Percentiles rank a stretch among this genome's conserved stretches.
These are phyloP conservation scores for Lepilemur ruficaudatus DNA, from an alignment of 2,797 vertebrate genomes.

Conservation along the genomic window DNA sequence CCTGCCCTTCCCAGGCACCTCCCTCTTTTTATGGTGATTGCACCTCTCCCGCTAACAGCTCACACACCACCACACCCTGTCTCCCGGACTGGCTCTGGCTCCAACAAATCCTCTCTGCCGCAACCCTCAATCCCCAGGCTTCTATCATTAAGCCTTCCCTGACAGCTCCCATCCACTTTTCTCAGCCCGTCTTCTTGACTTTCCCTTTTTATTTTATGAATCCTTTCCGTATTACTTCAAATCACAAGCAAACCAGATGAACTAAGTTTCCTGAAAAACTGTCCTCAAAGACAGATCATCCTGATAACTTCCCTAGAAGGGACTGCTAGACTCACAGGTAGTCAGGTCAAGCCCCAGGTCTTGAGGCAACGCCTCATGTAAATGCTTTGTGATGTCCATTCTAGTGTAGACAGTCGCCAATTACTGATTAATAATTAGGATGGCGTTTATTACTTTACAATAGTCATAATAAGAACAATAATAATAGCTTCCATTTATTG, in stretches of 20 bases:
- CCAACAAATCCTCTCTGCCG: neutral
- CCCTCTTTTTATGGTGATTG: slow-evolving; percentile 46
- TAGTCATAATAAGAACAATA: neutral
- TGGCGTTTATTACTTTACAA: neutral
- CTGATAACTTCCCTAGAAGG: neutral
- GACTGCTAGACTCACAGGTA: neutral
- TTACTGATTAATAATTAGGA: neutral
- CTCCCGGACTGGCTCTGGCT: neutral
- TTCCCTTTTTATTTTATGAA: neutral
- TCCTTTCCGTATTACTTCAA: neutral
- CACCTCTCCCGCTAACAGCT: neutral
- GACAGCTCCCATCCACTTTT: neutral
- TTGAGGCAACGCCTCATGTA: neutral
- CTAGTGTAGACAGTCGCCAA: neutral
- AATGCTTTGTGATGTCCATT: neutral
- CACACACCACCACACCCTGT: slow-evolving; percentile 46
- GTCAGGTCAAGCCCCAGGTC: neutral
- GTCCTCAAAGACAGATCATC: neutral
- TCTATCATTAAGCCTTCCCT: neutral
- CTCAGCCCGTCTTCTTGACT: neutral
- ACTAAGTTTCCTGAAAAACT: neutral
- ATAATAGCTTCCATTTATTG: neutral
- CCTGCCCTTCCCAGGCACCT: slow-evolving; percentile 55
- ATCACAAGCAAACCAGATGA: neutral
- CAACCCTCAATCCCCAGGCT: neutral